A percentile compares a stretch with the other conserved stretches of the same genome.
phyloP scores from a whole-genome alignment of 2,113 vertebrate genomes.

The Salvelinus alpinus region DNA sequence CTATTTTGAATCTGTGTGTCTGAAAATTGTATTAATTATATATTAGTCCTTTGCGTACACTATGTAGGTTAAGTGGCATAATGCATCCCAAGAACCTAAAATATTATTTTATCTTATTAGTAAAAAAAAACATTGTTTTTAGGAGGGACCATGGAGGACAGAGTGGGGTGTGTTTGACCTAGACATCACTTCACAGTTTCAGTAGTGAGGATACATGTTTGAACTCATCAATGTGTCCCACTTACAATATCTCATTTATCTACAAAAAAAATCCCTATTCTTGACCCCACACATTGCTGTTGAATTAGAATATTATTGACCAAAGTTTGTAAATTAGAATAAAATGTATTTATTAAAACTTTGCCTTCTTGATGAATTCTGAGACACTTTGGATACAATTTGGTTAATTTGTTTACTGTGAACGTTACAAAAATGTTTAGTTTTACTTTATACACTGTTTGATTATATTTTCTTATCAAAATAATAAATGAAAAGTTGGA shows the following conservation, averaged over 20 bases:
- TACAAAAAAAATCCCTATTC: constrained; percentile 1
- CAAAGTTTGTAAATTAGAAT: constrained; percentile 56
- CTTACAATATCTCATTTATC: constrained; percentile 47
- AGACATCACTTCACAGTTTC: background rate
- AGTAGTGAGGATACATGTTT: background rate
- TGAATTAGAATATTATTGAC: background rate
- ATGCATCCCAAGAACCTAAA: constrained; percentile 32
- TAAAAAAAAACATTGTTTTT: constrained; percentile 9
- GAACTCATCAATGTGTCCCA: constrained; percentile 13
- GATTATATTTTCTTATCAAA: constrained; percentile 22
- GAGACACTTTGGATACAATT: constrained; percentile 46
- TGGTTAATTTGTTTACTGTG: constrained; percentile 66
- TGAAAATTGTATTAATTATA: constrained; percentile 21
- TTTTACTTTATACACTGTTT: constrained; percentile 59
- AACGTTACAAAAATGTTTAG: constrained; percentile 53
- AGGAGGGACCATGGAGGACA: constrained; percentile 54
- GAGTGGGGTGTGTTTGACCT: background rate
- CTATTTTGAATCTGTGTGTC: constrained; percentile 51
- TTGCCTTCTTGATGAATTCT: constrained; percentile 36
- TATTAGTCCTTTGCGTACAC: constrained; percentile 22
- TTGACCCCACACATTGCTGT: too few species aligned
- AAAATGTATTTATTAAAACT: constrained; percentile 69
- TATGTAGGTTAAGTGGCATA: constrained; percentile 22
- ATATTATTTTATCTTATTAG: constrained; percentile 26
- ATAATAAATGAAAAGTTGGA: constrained; percentile 33